phyloP scores from a whole-genome alignment of 2,888 invertebrate genomes.

The Bombylius discolor region DNA sequence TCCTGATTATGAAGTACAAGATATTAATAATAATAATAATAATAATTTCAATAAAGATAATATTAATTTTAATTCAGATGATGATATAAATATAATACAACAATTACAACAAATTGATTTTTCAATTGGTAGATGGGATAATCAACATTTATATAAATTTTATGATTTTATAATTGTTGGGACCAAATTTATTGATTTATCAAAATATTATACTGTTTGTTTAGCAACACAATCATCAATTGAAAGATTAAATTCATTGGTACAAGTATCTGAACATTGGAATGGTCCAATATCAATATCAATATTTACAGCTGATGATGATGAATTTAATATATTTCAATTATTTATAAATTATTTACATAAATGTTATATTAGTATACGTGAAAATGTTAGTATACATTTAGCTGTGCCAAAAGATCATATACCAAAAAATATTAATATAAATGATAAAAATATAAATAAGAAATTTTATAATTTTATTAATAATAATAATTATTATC shows the following conservation, averaged over 20 bases:
- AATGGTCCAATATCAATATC: constrained; percentile 74
- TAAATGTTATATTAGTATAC: constrained; percentile 57
- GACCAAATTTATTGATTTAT: constrained; percentile 47
- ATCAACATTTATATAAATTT: constrained; percentile 51
- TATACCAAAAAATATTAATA: constrained; percentile 24
- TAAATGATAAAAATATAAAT: constrained; percentile 10
- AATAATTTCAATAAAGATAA: neutral
- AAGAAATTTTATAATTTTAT: neutral
- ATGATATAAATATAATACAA: neutral
- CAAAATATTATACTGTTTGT: constrained; percentile 49
- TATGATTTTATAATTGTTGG: constrained; percentile 63
- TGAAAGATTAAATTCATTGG: constrained; percentile 64
- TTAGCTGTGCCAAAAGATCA: constrained; percentile 54
- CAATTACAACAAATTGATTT: constrained; percentile 39
- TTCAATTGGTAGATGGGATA: constrained; percentile 61
- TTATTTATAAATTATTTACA: constrained; percentile 63
- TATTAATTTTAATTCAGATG: neutral
- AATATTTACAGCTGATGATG: constrained; percentile 63
- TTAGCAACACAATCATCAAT: constrained; percentile 78
- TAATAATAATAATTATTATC: neutral
- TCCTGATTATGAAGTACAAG: neutral
- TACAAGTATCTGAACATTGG: constrained; percentile 72
- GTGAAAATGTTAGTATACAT: constrained; percentile 63
- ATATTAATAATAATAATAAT: too few relatives aligned
- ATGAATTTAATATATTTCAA: constrained; percentile 59